Evolutionary conservation across 2,797 vertebrate species (phyloP).

Genomic region (Sebastes variabilis): DNA sequence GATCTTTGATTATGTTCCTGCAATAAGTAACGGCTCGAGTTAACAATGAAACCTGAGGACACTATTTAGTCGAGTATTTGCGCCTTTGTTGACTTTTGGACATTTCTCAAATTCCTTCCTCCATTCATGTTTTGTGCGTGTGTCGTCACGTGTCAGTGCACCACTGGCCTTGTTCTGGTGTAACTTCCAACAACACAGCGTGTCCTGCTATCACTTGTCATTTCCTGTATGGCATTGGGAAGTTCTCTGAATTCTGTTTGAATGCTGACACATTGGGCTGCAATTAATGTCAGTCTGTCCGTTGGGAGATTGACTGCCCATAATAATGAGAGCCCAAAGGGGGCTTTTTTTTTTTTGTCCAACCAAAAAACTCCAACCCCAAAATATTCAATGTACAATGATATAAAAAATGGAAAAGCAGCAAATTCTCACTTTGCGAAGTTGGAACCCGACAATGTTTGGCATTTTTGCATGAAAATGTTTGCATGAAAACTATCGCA

Average conservation of each 20-base stretch:
- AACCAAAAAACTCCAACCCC: neutral
- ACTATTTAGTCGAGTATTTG: conserved; percentile 43
- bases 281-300: neutral
- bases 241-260: neutral
- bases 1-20: conserved; percentile 36
- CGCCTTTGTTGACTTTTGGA: conserved; percentile 65
- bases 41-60: conserved; percentile 70
- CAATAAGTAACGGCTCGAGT: conserved; percentile 67
- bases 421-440: neutral
- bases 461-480: neutral
- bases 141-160: conserved; percentile 55
- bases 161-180: conserved; percentile 39
- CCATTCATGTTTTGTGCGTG: conserved; percentile 61
- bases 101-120: conserved; percentile 70
- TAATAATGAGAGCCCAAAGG: neutral
- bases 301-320: neutral
- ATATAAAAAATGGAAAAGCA: neutral
- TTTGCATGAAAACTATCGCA: too few species aligned
- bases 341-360: neutral
- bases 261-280: neutral
- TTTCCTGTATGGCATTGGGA: neutral
- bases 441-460: neutral
- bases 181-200: conserved; percentile 20
- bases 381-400: neutral
- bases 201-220: neutral